These are phyloP conservation scores for Paradoxurus hermaphroditus DNA, from an alignment of 2,113 vertebrate species.

Conservation along the genomic window DNA sequence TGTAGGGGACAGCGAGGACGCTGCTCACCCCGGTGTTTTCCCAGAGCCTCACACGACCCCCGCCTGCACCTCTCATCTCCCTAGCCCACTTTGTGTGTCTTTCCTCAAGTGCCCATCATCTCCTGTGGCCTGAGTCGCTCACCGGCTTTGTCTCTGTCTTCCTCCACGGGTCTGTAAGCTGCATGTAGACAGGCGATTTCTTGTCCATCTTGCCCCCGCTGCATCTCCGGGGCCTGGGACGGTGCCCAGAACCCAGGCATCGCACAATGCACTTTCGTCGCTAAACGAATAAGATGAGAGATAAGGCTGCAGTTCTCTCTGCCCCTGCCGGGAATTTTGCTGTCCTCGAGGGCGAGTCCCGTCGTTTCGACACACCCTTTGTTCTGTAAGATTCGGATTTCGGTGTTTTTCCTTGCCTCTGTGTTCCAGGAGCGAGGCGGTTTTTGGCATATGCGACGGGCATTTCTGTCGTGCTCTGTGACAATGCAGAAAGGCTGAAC, in stretches of 20 bases:
- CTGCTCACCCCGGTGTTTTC: too few relatives aligned
- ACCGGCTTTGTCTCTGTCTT: not conserved
- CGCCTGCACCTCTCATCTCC: rapidly evolving
- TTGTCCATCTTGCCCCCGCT: not conserved
- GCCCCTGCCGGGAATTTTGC: not conserved
- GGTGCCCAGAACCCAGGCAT: not conserved
- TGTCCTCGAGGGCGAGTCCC: not conserved
- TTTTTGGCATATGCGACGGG: not conserved
- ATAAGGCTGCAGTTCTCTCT: too few relatives aligned
- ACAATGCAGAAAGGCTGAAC: not conserved
- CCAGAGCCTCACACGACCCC: not conserved
- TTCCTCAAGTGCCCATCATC: not conserved
- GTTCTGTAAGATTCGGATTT: not conserved
- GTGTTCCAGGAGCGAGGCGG: not conserved
- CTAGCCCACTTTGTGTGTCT: too few relatives aligned
- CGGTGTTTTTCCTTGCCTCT: not conserved
- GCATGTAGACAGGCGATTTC: not conserved
- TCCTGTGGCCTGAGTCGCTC: not conserved
- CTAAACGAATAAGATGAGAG: not conserved
- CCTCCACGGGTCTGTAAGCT: not conserved
- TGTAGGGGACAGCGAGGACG: not conserved
- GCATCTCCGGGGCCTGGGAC: not conserved
- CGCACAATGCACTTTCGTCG: not conserved
- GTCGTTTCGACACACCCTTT: not conserved
- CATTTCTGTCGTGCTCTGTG: not conserved